Evolutionary conservation across 37 sponge, comb jelly and placozoan genomes (phyloP), one percentile per base, ranked within the genome.

Genomic region (Axinella damicornis): DNA sequence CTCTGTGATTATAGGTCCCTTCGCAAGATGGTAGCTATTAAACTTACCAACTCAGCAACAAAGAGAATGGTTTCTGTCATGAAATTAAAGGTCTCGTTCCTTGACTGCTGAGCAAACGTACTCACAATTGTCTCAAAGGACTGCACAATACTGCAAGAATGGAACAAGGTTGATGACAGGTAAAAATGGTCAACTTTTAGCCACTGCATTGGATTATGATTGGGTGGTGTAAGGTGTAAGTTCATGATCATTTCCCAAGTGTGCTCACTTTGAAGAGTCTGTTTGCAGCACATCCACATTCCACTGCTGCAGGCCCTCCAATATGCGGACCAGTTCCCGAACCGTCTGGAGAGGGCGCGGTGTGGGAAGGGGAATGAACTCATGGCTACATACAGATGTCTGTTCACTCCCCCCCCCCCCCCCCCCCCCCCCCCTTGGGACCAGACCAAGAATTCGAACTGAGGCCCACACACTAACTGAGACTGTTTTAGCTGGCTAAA

Each of bases 21-120:
- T 9, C 46, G 4, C 9, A 46, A 46, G 46, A 9, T 46, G 46
- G n/a, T 46, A 12, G 46, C 46, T 12, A 46, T 46, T 4, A 46
- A 46, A 69, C 71, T 35, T 15, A 69, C 71, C 15, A 9, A 35
- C 9, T 69, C 71, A 35, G 36, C 71, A 35, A n/a, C 21, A n/a
- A 69, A 15, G 32, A 36, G 36, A 69, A 69, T 69, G 71, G 6
- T 36, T 19, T 69, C 71, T 35, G 71, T 31, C 34, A 69, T 30
- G 9, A 69, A 35, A 35, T 13, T 13, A 31, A 30, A 35, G 71
- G 36, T 34, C 22, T 35, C 28, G 34, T 69, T 34, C 5, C 34
- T 34, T 30, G 46, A 9, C 46, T 69, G 71, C 36, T 21, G 36
- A 15, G 34, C 32, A n/a, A 69, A 34, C 22, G 6, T 34, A 30